Evolutionary conservation across 2,888 invertebrate species (phyloP).

Genomic region (Rotaria sp.): DNA sequence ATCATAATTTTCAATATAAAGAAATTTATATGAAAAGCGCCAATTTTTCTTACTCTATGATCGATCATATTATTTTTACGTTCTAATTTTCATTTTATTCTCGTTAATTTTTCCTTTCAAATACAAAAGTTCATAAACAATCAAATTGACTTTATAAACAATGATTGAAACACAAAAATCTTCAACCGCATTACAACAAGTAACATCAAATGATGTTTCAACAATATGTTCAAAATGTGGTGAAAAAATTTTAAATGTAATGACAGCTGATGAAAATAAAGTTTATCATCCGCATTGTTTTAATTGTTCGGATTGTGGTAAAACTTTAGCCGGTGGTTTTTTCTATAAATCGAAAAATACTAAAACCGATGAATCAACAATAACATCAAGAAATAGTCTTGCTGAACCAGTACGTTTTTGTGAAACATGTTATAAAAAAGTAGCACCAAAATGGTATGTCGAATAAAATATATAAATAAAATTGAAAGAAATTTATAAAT

Average conservation of each 20-base stretch:
- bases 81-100: not conserved
- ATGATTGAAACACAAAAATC: not conserved
- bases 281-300: constrained; percentile 30
- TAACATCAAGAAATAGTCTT: not conserved
- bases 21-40: not conserved
- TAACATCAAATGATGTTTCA: not conserved
- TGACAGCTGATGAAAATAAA: constrained; percentile 19
- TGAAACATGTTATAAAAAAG: constrained; percentile 17
- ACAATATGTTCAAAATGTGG: not conserved
- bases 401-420: not conserved
- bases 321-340: constrained; percentile 20
- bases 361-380: not conserved
- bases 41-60: not conserved
- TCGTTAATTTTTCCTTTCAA: not conserved
- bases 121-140: not conserved
- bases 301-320: constrained; percentile 28
- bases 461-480: not conserved
- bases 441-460: constrained; percentile 20
- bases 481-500: not conserved
- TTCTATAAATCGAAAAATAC: constrained; percentile 8
- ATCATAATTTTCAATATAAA: too few relatives aligned
- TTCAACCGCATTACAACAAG: not conserved
- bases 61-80: not conserved
- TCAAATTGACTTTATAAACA: not conserved
- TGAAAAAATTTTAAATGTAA: constrained; percentile 20